phyloP scores from a whole-genome alignment of 1,140 invertebrate species.

The Eupristina koningsbergeri region DNA sequence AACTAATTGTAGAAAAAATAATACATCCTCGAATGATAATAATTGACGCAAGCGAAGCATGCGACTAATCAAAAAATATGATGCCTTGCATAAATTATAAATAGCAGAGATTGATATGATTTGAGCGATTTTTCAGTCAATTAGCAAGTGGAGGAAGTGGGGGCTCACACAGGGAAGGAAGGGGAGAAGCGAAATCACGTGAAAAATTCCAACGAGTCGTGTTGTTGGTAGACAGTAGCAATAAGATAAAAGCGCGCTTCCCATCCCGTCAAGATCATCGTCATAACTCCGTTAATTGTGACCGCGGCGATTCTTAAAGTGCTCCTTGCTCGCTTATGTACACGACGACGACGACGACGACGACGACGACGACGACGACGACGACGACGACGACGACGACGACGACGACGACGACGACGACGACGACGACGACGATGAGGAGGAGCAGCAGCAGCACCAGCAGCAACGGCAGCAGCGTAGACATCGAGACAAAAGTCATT shows the following conservation, averaged over 20 bases:
- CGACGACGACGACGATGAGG: too few relatives aligned
- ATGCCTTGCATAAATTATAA: too few relatives aligned
- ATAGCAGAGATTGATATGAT: not conserved
- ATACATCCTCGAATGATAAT: not conserved
- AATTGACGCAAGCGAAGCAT: not conserved
- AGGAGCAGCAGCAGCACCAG: too few relatives aligned
- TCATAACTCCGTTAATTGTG: slow-evolving; percentile 18
- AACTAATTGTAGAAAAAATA: not conserved
- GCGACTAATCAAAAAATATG: not conserved
- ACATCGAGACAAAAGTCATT: slow-evolving; percentile 52
- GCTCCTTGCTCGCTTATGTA: too few relatives aligned
- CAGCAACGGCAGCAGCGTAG: slow-evolving; percentile 41
- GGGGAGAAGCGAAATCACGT: not conserved
- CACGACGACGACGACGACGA: too few relatives aligned
- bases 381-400: too few relatives aligned
- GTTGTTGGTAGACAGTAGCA: slow-evolving; percentile 30
- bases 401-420: too few relatives aligned
- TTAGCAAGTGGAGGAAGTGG: not conserved
- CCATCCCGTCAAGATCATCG: too few relatives aligned
- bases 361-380: too few relatives aligned
- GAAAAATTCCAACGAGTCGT: slow-evolving; percentile 26
- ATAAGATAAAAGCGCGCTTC: slow-evolving; percentile 24
- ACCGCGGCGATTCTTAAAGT: slow-evolving; percentile 39
- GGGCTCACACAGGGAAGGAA: not conserved
- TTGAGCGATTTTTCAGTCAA: not conserved